Evolutionary conservation across 2,797 vertebrate species (phyloP).

Genomic region (Clarias fuscus): DNA sequence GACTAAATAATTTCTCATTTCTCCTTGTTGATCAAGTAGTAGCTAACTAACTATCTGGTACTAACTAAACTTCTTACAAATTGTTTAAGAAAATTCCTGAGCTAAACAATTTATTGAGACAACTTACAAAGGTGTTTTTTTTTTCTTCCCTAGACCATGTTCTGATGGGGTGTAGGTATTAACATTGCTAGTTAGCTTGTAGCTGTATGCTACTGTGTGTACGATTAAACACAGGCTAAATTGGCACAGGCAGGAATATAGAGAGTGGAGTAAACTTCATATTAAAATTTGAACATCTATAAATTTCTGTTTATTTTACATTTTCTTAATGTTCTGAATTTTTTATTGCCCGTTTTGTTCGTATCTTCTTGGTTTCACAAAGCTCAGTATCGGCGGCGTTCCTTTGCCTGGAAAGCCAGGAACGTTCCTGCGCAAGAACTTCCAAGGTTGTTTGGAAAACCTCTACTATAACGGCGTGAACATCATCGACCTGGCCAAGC

Average conservation of each 20-base stretch:
- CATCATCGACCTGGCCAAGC: conserved; percentile 88
- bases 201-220: not conserved
- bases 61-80: not conserved
- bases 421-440: conserved; percentile 88
- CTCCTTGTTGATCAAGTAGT: not conserved
- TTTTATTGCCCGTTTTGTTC: conserved; percentile 12
- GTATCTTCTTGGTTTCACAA: conserved; percentile 62
- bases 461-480: conserved; percentile 90
- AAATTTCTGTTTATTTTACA: not conserved
- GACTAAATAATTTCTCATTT: no score
- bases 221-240: not conserved
- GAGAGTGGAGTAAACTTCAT: not conserved
- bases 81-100: not conserved
- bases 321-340: not conserved
- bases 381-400: conserved; percentile 93
- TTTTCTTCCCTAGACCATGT: not conserved
- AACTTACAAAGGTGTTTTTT: not conserved
- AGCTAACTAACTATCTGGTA: no score
- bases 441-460: conserved; percentile 94
- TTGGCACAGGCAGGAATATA: not conserved
- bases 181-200: not conserved
- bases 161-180: not conserved
- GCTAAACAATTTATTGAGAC: not conserved
- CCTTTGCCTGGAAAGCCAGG: conserved; percentile 87
- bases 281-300: not conserved